Percentiles rank a stretch among this genome's conserved stretches.
These are phyloP conservation scores for Leptinotarsa rubiginosa DNA, from an alignment of 2,888 invertebrate species.

Conservation along the genomic window DNA sequence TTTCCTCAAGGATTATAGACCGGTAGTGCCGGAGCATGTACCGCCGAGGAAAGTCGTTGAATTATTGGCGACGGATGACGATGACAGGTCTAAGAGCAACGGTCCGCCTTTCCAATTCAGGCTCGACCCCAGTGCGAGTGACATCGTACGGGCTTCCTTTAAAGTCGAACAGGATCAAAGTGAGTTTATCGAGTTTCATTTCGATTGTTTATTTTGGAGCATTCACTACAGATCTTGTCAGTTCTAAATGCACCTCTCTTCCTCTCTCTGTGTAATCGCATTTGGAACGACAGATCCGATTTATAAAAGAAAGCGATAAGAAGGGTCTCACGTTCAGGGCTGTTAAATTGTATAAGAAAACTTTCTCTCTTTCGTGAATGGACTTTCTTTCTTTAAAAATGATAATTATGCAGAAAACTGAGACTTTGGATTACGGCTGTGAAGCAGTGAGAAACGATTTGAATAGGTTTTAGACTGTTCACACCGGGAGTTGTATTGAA, in stretches of 20 bases:
- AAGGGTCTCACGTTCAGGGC: not conserved
- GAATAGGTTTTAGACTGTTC: no score
- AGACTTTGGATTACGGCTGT: no score
- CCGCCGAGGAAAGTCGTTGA: slow-evolving; percentile 92
- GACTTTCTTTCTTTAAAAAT: no score
- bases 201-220: not conserved
- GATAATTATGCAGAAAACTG: no score
- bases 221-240: not conserved
- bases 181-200: slow-evolving; percentile 66
- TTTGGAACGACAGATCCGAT: not conserved
- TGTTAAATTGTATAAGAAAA: not conserved
- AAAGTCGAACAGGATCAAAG: slow-evolving; percentile 97
- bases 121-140: slow-evolving; percentile 93
- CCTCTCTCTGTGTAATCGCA: not conserved
- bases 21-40: slow-evolving; percentile 93
- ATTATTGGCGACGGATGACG: slow-evolving; percentile 92
- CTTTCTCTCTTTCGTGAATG: not conserved
- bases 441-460: no score
- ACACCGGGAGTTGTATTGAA: no score
- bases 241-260: not conserved
- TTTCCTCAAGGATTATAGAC: slow-evolving; percentile 87
- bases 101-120: slow-evolving; percentile 97
- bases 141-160: slow-evolving; percentile 92
- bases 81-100: slow-evolving; percentile 93
- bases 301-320: not conserved